These are phyloP conservation scores for Andrena cerasifolii DNA, from an alignment of 1,140 invertebrate genomes.

Conservation along the genomic window DNA sequence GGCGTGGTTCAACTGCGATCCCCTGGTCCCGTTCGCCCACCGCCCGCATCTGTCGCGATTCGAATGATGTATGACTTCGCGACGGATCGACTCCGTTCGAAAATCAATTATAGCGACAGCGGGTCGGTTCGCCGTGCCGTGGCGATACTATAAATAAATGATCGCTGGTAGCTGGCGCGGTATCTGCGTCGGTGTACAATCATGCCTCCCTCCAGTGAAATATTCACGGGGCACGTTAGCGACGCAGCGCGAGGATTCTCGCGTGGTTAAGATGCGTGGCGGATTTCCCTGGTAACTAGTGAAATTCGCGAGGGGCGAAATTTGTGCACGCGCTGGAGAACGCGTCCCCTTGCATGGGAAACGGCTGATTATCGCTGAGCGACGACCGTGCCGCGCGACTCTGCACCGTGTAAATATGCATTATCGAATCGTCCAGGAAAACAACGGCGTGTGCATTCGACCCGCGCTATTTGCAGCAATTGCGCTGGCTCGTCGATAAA, in stretches of 20 bases:
- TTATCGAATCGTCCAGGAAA: not conserved
- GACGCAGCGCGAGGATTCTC: too few species aligned
- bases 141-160: not conserved
- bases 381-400: not conserved
- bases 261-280: too few species aligned
- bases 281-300: too few species aligned
- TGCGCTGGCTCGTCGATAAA: not conserved
- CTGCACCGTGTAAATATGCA: conserved; percentile 6
- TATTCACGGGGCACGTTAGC: not conserved
- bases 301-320: too few species aligned
- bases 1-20: conserved; percentile 3
- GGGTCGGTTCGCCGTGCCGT: not conserved
- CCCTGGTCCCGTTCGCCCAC: too few species aligned
- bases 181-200: too few species aligned
- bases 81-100: not conserved
- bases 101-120: not conserved
- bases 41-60: conserved; percentile 11
- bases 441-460: not conserved
- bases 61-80: not conserved
- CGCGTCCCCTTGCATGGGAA: conserved; percentile 4
- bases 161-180: too few species aligned
- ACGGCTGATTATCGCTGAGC: conserved; percentile 6
- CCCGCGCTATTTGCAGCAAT: not conserved
- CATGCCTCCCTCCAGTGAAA: not conserved
- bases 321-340: not conserved